Percentiles rank a stretch among this genome's conserved stretches.
Conservation (phyloP, 2,113 vertebrate species). For the Solea senegalensis region DNA sequence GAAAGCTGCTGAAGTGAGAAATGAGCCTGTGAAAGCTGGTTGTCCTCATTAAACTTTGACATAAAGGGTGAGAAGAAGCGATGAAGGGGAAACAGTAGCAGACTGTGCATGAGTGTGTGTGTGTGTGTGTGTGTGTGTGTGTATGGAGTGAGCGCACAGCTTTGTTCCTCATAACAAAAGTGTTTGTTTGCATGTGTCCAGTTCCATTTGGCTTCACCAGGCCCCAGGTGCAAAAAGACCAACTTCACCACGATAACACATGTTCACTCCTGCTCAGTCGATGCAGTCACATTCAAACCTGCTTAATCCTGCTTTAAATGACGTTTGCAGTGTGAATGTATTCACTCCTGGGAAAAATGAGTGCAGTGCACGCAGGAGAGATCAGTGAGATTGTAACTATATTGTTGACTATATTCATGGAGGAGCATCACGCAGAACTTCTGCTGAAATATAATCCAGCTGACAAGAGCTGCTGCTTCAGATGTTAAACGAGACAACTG, state of each 20-base stretch:
- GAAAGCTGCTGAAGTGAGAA: slow-evolving; percentile 95
- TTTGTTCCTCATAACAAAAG: slow-evolving; percentile 93
- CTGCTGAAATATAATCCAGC: too few species aligned
- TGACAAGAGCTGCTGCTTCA: too few species aligned
- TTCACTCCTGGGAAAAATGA: too few species aligned
- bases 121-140: slow-evolving; percentile 61
- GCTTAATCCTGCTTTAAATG: too few species aligned
- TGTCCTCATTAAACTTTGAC: slow-evolving; percentile 97
- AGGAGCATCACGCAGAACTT: too few species aligned
- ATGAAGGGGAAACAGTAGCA: slow-evolving; percentile 88
- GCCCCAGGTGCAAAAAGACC: slow-evolving; percentile 89
- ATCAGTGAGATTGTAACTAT: too few species aligned
- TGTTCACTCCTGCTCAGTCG: slow-evolving; percentile 46
- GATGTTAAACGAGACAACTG: too few species aligned
- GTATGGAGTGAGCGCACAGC: slow-evolving; percentile 77
- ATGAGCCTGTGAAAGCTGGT: slow-evolving; percentile 87
- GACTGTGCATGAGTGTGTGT: slow-evolving; percentile 85
- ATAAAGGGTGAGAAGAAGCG: slow-evolving; percentile 92
- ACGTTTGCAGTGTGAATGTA: too few species aligned
- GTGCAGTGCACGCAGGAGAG: too few species aligned
- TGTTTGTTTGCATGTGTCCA: slow-evolving; percentile 90
- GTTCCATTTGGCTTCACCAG: slow-evolving; percentile 86
- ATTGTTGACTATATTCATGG: too few species aligned
- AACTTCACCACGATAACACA: slow-evolving; percentile 76
- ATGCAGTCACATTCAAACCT: too few species aligned